These are phyloP conservation scores for Entomobrya multifasciata DNA, from an alignment of 2,888 invertebrate species.

Conservation along the genomic window DNA sequence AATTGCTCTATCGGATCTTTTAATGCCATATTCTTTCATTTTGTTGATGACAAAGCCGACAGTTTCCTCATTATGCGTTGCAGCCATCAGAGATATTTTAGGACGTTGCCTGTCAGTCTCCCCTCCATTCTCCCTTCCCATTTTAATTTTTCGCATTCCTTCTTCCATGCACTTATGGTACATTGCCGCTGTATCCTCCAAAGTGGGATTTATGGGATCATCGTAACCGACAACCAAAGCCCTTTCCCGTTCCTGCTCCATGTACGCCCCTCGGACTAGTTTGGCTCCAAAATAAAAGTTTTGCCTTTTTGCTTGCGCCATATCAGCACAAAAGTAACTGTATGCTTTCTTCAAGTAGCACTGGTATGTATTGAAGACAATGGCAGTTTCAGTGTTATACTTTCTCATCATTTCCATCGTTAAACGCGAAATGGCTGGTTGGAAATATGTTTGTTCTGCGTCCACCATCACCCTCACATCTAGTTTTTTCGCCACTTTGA, in stretches of 20 bases:
- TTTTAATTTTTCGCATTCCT: constrained; percentile 90
- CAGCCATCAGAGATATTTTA: constrained; percentile 97
- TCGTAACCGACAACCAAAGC: constrained; percentile 95
- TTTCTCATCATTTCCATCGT: constrained; percentile 99
- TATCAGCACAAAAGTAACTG: constrained; percentile 93
- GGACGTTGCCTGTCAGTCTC: constrained; percentile 84
- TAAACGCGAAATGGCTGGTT: constrained; percentile 98
- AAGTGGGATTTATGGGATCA: constrained; percentile 95
- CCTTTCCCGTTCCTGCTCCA: constrained; percentile 96
- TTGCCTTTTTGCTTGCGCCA: constrained; percentile 97
- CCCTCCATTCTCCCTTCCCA: too few relatives aligned
- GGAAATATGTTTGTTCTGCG: constrained; percentile 99
- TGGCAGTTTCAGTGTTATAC: constrained; percentile 93
- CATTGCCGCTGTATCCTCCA: constrained; percentile 96
- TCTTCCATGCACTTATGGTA: constrained; percentile 95
- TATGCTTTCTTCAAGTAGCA: constrained; percentile 96
- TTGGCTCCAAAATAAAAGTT: constrained; percentile 99
- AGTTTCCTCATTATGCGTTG: constrained; percentile 99
- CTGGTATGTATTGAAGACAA: constrained; percentile 99
- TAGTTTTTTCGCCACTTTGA: constrained; percentile 92
- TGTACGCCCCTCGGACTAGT: constrained; percentile 98
- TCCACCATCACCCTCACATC: constrained; percentile 99
- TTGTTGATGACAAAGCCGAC: constrained; percentile 97
- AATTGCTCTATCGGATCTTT: constrained; percentile 95
- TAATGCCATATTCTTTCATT: constrained; percentile 96